Evolutionary conservation across 1,140 invertebrate species (phyloP).

Genomic region (Ctenoplectra terminalis): DNA sequence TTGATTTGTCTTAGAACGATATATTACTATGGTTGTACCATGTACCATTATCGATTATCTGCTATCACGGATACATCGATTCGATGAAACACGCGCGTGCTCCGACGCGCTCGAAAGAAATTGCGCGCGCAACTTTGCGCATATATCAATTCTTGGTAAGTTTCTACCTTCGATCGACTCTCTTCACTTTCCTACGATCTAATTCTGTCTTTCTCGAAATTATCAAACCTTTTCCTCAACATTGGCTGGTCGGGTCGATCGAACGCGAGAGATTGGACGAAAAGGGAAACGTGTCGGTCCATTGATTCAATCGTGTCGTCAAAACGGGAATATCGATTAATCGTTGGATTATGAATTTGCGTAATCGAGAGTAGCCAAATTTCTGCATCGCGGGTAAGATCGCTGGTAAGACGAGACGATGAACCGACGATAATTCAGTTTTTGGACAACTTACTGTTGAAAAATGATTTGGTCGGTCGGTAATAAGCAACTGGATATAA

Average conservation of each 20-base stretch:
- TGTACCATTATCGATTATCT: neutral
- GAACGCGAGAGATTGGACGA: too few species aligned
- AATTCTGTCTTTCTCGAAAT: too few species aligned
- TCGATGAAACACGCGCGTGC: neutral
- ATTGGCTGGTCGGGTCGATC: too few species aligned
- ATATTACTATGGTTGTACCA: neutral
- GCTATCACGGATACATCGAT: neutral
- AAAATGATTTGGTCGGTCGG: slow-evolving; percentile 2
- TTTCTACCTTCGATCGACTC: neutral
- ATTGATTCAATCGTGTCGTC: too few species aligned
- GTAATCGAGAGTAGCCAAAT: too few species aligned
- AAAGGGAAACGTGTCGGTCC: too few species aligned
- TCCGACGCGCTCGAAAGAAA: neutral
- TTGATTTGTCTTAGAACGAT: neutral
- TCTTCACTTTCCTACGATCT: neutral
- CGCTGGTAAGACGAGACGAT: too few species aligned
- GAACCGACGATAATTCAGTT: too few species aligned
- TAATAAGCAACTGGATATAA: neutral
- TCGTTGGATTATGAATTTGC: too few species aligned
- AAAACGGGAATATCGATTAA: too few species aligned
- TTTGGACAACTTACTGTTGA: neutral
- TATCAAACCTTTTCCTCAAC: too few species aligned
- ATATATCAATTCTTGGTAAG: too few species aligned
- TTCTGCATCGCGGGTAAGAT: neutral
- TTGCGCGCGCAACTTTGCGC: neutral